Base-by-base conservation (phyloP, 2,113 vertebrate species). In the Sterna hirundo region DNA sequence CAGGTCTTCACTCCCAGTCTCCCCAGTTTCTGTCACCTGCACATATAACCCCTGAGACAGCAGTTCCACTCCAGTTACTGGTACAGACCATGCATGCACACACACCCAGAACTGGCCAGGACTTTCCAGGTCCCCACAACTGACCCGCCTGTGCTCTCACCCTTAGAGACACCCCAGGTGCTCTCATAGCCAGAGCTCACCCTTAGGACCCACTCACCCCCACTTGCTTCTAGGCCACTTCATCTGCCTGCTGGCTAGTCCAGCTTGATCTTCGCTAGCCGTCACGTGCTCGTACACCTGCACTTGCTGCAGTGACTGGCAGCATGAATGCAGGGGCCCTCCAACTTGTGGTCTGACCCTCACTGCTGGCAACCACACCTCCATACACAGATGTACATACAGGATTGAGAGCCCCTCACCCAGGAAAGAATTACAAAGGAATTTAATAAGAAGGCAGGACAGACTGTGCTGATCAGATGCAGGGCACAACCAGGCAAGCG, bases 401-500 rank as follows among this genome's bases (percentile, higher is more conserved):
- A 55, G 44, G 29, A 60, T 17, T 0, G 6, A 66, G 15, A 81
- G 9, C 1, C 0, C 2, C 34, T 42, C 3, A 5, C 7, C 42
- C n/a, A 57, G 60, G 20, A 34, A 71, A 51, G 23, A 34, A 27
- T n/a, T 32, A 64, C 29, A 58, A 68, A 86, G 36, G 23, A 74
- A 55, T 84, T 66, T 30, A 60, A 27, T 51, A 57, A 81, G 42
- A 32, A 93, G 52, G 9, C 25, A 64, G 32, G 62, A 44, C 40
- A 74, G 18, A 36, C 21, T 62, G 20, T 1, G 4, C n/a, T 60
- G 58, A 40, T 86, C 9, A 49, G 23, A 22, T 71, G 38, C 47
- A 76, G 30, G 27, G 66, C 5, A 5, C 38, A 80, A 47, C 9
- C 16, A 64, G 30, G 44, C 68, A 81, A 68, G 42, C 3, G 3